Percentiles rank a stretch among this genome's conserved stretches.
phyloP scores from a whole-genome alignment of 1,140 invertebrate species.

The Trypoxylus dichotomus region DNA sequence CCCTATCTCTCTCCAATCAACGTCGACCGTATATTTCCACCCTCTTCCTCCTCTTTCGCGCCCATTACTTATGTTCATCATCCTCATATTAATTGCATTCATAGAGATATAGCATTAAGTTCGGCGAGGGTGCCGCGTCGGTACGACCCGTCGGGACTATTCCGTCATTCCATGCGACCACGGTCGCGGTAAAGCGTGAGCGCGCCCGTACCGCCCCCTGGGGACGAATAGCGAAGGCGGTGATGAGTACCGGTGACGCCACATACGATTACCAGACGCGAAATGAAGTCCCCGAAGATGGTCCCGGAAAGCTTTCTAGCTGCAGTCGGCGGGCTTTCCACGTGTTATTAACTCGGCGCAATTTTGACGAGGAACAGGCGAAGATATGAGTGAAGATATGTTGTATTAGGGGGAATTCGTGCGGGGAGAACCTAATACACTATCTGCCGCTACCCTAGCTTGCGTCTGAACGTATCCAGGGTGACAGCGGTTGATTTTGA shows the following conservation, averaged over 20 bases:
- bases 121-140: background rate
- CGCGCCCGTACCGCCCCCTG: background rate
- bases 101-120: background rate
- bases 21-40: background rate
- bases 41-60: background rate
- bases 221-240: background rate
- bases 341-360: too few species aligned
- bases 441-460: too few species aligned
- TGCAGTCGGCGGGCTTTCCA: too few species aligned
- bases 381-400: too few species aligned
- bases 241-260: background rate
- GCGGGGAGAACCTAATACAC: too few species aligned
- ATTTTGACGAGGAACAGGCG: too few species aligned
- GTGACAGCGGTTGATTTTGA: too few species aligned
- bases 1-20: background rate
- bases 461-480: too few species aligned
- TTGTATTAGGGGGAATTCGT: too few species aligned
- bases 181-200: background rate
- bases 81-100: background rate
- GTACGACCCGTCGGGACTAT: background rate
- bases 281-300: background rate
- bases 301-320: background rate
- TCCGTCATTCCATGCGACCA: background rate
- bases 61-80: background rate
- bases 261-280: background rate